Evolutionary conservation across 2,797 vertebrate species (phyloP), one percentile per base, ranked within the genome.

Genomic region (Botia almorhae): DNA sequence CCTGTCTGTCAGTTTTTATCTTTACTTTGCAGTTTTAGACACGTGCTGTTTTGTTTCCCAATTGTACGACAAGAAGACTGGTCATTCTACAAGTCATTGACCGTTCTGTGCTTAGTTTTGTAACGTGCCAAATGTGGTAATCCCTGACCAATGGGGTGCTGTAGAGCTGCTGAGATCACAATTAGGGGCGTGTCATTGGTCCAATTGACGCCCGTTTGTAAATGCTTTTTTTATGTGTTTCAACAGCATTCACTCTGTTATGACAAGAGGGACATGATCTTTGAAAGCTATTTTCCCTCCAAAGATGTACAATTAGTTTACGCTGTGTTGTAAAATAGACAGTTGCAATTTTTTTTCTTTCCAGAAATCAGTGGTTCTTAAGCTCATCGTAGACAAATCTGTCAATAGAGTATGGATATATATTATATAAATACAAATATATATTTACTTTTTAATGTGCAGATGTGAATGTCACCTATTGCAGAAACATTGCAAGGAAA

Each of bases 401-500:
- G 93, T 94, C 93, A 93, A 95, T 94, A 95, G 94, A 95, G 89
- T 94, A 94, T 79, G 93, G 91, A 94, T 94, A 94, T 95, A 94
- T 95, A 94, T 94, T 93, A 93, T 94, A 94, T 94, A 86, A 83
- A 88, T 85, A 93, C 91, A 93, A 94, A 94, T 92, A 93, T 93
- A 94, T 94, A 90, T 90, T 94, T 94, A 94, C 92, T 95, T 95
- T 95, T 94, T 94, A 95, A 63, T 93, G 94, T 95, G 93, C 92
- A 93, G 91, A 93, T 92, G 93, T 94, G 93, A 92, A 93, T 93
- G 94, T 95, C 93, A 94, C 93, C 91, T 92, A 93, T 93, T 91
- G 91, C 93, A 92, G 91, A 93, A 93, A 93, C 92, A 90, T 94
- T 92, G 92, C 91, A 89, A 89, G 76, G 75, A 83, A 89, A 91